These are phyloP conservation scores for Akabosia matsudoensis DNA, from an alignment of 1,140 invertebrate genomes.

Conservation along the genomic window DNA sequence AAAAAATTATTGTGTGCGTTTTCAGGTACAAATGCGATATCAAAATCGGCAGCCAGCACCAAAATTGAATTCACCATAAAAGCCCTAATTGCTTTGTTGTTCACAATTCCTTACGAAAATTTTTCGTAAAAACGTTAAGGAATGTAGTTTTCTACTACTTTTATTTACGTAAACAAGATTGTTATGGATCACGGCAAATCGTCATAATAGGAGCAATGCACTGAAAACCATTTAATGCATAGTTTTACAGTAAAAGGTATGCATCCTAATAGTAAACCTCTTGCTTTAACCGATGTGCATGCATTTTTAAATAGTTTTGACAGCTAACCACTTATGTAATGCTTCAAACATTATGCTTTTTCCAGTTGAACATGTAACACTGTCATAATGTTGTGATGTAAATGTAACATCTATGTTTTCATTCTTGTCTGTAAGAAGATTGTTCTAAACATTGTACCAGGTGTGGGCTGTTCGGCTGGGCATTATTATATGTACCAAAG, in stretches of 20 bases:
- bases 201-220: not conserved
- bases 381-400: too few species aligned
- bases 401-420: too few species aligned
- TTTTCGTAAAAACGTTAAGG: not conserved
- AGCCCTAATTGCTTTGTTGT: not conserved
- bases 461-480: not conserved
- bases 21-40: not conserved
- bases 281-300: not conserved
- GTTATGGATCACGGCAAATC: too few species aligned
- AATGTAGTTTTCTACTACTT: too few species aligned
- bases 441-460: not conserved
- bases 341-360: too few species aligned
- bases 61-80: too few species aligned
- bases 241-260: not conserved
- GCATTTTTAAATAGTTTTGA: too few species aligned
- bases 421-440: too few species aligned
- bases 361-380: too few species aligned
- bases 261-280: not conserved
- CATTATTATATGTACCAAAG: not conserved
- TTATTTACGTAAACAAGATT: too few species aligned
- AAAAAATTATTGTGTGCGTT: not conserved
- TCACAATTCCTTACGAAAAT: not conserved
- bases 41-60: not conserved
- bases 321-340: too few species aligned
- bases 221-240: not conserved